A percentile compares a stretch with the other conserved stretches of the same genome.
These are phyloP conservation scores for Mellilla xanthometata DNA, from an alignment of 2,888 invertebrate species.

Conservation along the genomic window DNA sequence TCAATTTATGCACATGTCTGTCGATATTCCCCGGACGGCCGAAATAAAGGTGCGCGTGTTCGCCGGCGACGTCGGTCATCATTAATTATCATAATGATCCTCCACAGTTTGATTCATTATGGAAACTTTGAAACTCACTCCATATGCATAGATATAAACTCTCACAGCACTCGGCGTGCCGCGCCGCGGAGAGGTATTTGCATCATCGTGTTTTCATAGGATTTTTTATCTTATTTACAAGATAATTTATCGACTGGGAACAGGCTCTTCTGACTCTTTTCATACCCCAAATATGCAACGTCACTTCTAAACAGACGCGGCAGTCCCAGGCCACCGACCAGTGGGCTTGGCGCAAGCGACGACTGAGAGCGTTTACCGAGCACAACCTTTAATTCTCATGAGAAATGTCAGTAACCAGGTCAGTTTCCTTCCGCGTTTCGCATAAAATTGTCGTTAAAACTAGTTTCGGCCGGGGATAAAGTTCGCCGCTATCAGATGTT, in stretches of 20 bases:
- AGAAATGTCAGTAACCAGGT: slow-evolving; percentile 5
- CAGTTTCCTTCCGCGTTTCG: slow-evolving; percentile 7
- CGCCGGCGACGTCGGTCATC: slow-evolving; percentile 11
- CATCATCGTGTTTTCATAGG: slow-evolving; percentile 17
- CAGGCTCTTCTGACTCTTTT: slow-evolving; percentile 34
- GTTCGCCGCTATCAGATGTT: slow-evolving; percentile 26
- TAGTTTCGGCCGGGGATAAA: slow-evolving; percentile 20
- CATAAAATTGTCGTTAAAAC: slow-evolving; percentile 18
- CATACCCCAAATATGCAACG: slow-evolving; percentile 53
- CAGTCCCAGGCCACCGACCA: slow-evolving; percentile 46
- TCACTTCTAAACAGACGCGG: slow-evolving; percentile 61
- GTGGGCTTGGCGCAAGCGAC: slow-evolving; percentile 40
- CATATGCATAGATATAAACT: slow-evolving; percentile 31
- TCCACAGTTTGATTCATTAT: slow-evolving; percentile 30
- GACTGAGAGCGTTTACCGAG: slow-evolving; percentile 35
- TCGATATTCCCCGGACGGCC: background rate
- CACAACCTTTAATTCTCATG: background rate
- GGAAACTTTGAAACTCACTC: slow-evolving; percentile 31
- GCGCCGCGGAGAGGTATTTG: slow-evolving; percentile 25
- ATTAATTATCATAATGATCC: slow-evolving; percentile 35
- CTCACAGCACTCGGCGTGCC: slow-evolving; percentile 31
- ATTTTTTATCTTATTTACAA: slow-evolving; percentile 33
- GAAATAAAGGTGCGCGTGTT: background rate
- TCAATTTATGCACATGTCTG: slow-evolving; percentile 1
- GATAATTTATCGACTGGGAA: slow-evolving; percentile 38